Evolutionary conservation across 2,888 invertebrate species (phyloP).

Genomic region (Drosophila siamana): DNA sequence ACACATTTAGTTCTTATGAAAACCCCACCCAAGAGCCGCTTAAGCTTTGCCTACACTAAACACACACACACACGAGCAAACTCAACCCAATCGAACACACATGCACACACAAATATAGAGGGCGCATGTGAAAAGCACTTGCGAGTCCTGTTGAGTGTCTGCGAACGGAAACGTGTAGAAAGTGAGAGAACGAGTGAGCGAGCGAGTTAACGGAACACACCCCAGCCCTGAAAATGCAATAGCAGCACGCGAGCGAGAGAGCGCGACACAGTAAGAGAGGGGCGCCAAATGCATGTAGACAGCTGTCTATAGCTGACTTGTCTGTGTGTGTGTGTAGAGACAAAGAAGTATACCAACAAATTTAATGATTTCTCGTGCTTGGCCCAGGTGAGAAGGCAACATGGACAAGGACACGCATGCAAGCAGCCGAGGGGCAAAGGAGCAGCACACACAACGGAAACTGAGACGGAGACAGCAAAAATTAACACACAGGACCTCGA

Average conservation of each 20-base stretch:
- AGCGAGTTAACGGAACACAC: slow-evolving; percentile 68
- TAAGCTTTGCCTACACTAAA: slow-evolving; percentile 54
- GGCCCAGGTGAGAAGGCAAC: slow-evolving; percentile 57
- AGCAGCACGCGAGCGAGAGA: slow-evolving; percentile 6
- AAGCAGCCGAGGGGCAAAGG: slow-evolving; percentile 8
- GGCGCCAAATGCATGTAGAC: slow-evolving; percentile 50
- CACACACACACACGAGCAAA: slow-evolving; percentile 4
- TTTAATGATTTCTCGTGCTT: slow-evolving; percentile 75
- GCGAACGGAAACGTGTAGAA: slow-evolving; percentile 46
- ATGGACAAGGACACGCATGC: slow-evolving; percentile 46
- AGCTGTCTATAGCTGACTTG: slow-evolving; percentile 32
- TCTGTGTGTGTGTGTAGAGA: slow-evolving; percentile 44
- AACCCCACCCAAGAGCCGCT: slow-evolving; percentile 58
- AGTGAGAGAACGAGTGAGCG: slow-evolving; percentile 26
- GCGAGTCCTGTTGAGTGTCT: slow-evolving; percentile 67
- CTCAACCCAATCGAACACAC: slow-evolving; percentile 9
- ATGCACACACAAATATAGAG: slow-evolving; percentile 14
- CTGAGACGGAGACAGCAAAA: slow-evolving; percentile 45
- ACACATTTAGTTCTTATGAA: slow-evolving; percentile 17
- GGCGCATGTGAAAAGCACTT: slow-evolving; percentile 52
- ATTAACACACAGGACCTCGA: slow-evolving; percentile 38
- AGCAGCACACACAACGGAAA: slow-evolving; percentile 31
- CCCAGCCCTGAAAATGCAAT: slow-evolving; percentile 59
- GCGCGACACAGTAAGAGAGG: slow-evolving; percentile 13
- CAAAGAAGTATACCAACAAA: slow-evolving; percentile 80